These are phyloP conservation scores for Papilio demoleus DNA, from an alignment of 2,888 invertebrate species.

Conservation along the genomic window DNA sequence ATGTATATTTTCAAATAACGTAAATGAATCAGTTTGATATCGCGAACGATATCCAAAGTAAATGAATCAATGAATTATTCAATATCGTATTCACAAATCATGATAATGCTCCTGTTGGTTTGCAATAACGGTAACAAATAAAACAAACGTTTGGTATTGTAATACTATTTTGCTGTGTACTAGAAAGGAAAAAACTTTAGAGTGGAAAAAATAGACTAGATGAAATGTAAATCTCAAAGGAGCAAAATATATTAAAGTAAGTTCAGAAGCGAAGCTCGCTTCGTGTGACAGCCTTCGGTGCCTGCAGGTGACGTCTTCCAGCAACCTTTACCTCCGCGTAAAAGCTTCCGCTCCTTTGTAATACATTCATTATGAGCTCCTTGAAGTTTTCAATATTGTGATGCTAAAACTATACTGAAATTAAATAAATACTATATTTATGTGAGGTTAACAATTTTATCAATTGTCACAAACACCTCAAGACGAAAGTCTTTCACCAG, in stretches of 20 bases:
- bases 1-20: no score
- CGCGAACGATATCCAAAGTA: neutral
- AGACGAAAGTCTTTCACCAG: no score
- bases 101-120: neutral
- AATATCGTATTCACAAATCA: slow-evolving; percentile 5
- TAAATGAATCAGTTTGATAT: neutral
- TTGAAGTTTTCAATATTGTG: neutral
- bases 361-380: neutral
- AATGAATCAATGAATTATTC: slow-evolving; percentile 4
- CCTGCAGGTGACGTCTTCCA: neutral
- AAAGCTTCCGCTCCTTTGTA: slow-evolving; percentile 10
- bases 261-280: neutral
- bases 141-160: neutral
- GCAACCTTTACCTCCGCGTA: neutral
- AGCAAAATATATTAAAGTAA: neutral
- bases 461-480: no score
- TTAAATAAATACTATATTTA: neutral
- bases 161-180: neutral
- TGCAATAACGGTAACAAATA: neutral
- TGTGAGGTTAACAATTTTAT: no score
- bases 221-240: slow-evolving; percentile 6
- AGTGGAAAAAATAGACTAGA: neutral
- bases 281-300: neutral
- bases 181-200: neutral
- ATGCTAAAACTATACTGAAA: neutral